Evolutionary conservation across 2,113 vertebrate genomes (phyloP).

Genomic region (Varanus komodoensis): DNA sequence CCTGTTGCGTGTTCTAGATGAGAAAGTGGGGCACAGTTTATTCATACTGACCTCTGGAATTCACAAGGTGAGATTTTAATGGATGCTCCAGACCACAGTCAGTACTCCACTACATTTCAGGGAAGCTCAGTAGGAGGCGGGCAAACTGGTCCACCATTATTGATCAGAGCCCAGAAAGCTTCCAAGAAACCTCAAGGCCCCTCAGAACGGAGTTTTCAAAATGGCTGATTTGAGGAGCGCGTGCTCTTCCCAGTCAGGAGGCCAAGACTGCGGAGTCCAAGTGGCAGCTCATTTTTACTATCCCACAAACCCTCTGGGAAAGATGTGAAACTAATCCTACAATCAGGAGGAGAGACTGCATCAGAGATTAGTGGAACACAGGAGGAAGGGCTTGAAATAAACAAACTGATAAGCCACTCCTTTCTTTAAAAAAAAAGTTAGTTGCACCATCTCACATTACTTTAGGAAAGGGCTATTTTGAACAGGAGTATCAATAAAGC

Average conservation of each 20-base stretch:
- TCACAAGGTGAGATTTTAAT: too few relatives aligned
- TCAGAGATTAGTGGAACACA: not conserved
- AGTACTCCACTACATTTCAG: not conserved
- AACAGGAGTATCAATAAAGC: not conserved
- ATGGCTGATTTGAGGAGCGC: not conserved
- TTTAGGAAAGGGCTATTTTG: not conserved
- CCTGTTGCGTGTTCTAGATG: not conserved
- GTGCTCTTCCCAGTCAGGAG: not conserved
- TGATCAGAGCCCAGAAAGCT: not conserved
- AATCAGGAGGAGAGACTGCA: not conserved
- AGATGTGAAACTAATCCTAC: not conserved
- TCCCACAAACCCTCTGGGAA: not conserved
- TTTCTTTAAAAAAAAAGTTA: not conserved
- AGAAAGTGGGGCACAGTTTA: not conserved
- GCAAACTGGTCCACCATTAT: not conserved
- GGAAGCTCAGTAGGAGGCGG: not conserved
- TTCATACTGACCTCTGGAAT: not conserved
- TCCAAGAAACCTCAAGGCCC: not conserved
- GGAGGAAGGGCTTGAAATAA: not conserved
- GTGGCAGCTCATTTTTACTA: not conserved
- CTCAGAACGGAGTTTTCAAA: not conserved
- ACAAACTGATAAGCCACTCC: not conserved
- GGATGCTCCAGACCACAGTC: not conserved
- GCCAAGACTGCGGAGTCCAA: fast-evolving
- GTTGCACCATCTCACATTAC: not conserved